Conservation (phyloP, 92 coral and sea anemone genomes). For the Palythoa heliodiscus region DNA sequence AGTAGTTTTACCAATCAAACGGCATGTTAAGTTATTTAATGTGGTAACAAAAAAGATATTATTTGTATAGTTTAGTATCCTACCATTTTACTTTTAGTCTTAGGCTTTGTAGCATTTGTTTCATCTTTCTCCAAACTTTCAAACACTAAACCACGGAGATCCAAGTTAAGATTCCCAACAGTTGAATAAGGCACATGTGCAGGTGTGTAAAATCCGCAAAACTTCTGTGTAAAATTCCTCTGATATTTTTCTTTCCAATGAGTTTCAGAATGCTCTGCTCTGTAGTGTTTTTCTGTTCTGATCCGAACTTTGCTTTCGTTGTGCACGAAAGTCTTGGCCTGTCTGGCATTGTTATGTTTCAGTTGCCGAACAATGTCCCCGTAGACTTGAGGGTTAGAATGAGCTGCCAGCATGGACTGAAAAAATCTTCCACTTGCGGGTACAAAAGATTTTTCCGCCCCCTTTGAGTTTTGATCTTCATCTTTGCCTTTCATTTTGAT, state of each 20-base stretch:
- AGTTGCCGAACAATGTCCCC: constrained; percentile 77
- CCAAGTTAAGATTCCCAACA: constrained; percentile 80
- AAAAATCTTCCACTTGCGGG: constrained; percentile 24
- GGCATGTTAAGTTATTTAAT: too few species aligned
- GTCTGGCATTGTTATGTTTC: constrained; percentile 52
- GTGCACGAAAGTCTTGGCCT: constrained; percentile 21
- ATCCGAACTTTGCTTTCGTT: constrained; percentile 79
- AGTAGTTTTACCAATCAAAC: too few species aligned
- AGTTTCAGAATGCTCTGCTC: constrained; percentile 61
- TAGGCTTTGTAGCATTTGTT: background rate
- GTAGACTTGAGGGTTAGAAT: constrained; percentile 66
- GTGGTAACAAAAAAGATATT: too few species aligned
- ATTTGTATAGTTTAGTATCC: background rate
- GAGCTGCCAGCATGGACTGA: constrained; percentile 42
- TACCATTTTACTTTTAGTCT: background rate
- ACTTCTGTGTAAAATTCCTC: constrained; percentile 68
- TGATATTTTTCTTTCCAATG: constrained; percentile 82
- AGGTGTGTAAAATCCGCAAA: constrained; percentile 89
- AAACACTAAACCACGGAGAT: constrained; percentile 80
- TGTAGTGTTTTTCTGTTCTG: constrained; percentile 81
- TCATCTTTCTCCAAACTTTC: constrained; percentile 62
- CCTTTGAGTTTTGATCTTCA: constrained; percentile 24
- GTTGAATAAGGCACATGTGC: constrained; percentile 81
- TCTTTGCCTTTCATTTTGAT: constrained; percentile 12
- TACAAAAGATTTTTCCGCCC: constrained; percentile 26